Evolutionary conservation across 2,113 vertebrate genomes (phyloP).

Genomic region (Hydrochoerus hydrochaeris): DNA sequence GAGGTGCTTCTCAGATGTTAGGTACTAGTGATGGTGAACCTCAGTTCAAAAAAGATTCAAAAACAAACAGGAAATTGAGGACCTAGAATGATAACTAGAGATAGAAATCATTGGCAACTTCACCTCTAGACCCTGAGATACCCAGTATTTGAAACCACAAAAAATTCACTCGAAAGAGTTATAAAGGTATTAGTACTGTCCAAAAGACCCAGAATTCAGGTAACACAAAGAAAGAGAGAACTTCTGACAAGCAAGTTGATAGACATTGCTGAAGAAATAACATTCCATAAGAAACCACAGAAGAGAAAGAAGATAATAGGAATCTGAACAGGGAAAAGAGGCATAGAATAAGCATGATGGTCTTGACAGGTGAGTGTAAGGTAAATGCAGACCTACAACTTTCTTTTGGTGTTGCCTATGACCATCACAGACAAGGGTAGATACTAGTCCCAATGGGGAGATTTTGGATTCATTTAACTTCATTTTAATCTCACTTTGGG

Average conservation of each 20-base stretch:
- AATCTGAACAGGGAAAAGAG: neutral
- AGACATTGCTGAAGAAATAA: neutral
- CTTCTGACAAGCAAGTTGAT: neutral
- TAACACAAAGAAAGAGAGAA: neutral
- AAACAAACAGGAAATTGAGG: neutral
- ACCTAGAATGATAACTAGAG: neutral
- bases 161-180: neutral
- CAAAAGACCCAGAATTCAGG: neutral
- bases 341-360: accelerated
- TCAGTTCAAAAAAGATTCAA: neutral
- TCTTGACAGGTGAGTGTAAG: neutral
- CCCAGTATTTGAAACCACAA: neutral
- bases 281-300: accelerated
- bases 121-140: neutral
- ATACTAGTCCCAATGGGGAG: no score
- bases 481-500: neutral
- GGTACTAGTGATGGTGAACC: neutral
- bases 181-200: neutral
- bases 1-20: neutral
- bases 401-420: accelerated
- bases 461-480: neutral
- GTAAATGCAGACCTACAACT: neutral
- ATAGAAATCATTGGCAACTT: neutral
- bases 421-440: neutral
- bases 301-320: neutral